A percentile compares a stretch with the other conserved stretches of the same genome.
Evolutionary conservation across 2,797 vertebrate genomes (phyloP).

Genomic region (Ambastaia sidthimunki): DNA sequence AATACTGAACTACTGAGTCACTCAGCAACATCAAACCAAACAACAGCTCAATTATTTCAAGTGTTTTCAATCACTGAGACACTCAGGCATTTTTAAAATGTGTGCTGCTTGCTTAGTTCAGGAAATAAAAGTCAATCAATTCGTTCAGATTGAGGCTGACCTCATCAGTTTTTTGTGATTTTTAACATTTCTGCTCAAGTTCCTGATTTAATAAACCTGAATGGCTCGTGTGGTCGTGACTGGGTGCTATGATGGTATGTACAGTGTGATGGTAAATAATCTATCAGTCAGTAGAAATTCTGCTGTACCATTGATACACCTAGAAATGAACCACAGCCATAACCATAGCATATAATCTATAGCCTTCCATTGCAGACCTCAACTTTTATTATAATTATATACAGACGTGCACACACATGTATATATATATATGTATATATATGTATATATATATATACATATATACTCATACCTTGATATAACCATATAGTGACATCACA

Average conservation of each 20-base stretch:
- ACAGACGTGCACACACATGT: too few relatives aligned
- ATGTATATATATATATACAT: too few relatives aligned
- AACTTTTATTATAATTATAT: too few relatives aligned
- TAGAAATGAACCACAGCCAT: too few relatives aligned
- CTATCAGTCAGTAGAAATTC: background rate
- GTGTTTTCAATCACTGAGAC: constrained; percentile 35
- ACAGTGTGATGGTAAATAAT: background rate
- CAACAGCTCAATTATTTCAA: constrained; percentile 53
- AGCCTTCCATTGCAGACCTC: too few relatives aligned
- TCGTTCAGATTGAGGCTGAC: constrained; percentile 37
- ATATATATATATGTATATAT: too few relatives aligned
- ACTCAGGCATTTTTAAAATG: constrained; percentile 27
- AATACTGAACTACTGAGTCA: constrained; percentile 49
- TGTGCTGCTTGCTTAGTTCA: constrained; percentile 27
- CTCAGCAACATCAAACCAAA: constrained; percentile 47
- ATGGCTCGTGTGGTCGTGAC: constrained; percentile 3
- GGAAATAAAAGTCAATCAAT: constrained; percentile 46
- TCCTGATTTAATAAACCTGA: constrained; percentile 25
- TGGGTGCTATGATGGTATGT: background rate
- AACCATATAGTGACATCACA: too few relatives aligned
- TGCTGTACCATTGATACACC: background rate
- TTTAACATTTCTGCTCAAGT: constrained; percentile 12
- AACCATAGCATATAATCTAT: too few relatives aligned
- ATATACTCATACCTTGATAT: too few relatives aligned
- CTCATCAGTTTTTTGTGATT: constrained; percentile 4